A percentile compares a stretch with the other conserved stretches of the same genome.
These are phyloP conservation scores for Malaclemys terrapin DNA, from an alignment of 2,113 vertebrate species.

Conservation along the genomic window DNA sequence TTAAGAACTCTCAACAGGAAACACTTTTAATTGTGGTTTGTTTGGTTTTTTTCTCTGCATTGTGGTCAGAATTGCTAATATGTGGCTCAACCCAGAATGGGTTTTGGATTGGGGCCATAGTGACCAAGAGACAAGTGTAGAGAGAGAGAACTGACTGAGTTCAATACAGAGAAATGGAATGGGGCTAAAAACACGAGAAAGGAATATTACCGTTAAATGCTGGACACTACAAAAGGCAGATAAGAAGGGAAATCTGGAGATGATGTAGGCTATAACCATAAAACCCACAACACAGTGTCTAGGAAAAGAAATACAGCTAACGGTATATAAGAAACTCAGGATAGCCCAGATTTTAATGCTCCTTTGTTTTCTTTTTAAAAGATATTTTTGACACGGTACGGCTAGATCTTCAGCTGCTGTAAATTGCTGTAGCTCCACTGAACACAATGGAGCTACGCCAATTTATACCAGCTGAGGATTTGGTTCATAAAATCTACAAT, in stretches of 20 bases:
- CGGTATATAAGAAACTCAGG: background rate
- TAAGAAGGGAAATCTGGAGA: background rate
- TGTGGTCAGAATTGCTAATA: background rate
- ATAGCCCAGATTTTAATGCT: background rate
- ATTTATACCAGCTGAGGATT: constrained; percentile 5
- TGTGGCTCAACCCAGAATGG: background rate
- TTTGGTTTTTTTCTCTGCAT: background rate
- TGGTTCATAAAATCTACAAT: constrained; percentile 43
- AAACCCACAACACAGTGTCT: background rate
- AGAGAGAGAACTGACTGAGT: background rate
- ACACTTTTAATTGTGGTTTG: background rate
- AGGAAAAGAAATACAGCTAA: constrained; percentile 12
- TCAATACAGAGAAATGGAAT: background rate
- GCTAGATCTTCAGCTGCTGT: background rate
- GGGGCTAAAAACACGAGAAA: background rate
- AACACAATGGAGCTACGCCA: constrained; percentile 34
- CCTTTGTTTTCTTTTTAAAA: background rate
- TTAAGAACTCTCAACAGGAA: background rate
- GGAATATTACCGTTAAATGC: background rate
- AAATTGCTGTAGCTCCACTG: constrained; percentile 25
- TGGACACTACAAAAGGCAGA: constrained; percentile 37
- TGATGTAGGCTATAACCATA: background rate
- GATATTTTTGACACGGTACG: background rate
- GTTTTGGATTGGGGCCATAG: background rate
- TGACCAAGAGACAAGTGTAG: background rate